phyloP scores from a whole-genome alignment of 2,888 invertebrate species.

The Trisateles emortualis region DNA sequence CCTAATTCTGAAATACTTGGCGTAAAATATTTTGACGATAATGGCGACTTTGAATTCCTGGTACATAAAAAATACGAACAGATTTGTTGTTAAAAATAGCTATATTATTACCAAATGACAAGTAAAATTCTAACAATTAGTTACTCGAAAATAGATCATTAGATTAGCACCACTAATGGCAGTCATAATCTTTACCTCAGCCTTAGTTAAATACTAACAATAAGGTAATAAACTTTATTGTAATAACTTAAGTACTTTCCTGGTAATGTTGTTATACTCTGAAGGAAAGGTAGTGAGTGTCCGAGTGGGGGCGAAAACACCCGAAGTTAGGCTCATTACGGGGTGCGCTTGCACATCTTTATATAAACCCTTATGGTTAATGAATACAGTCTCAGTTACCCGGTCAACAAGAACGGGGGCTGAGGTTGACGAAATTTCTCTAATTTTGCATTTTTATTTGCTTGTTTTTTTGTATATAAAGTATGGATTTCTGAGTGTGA shows the following conservation, averaged over 20 bases:
- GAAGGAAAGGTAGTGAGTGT: background rate
- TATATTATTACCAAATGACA: background rate
- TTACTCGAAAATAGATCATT: constrained; percentile 4
- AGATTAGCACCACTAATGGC: background rate
- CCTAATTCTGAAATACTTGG: too few species aligned
- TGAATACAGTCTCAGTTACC: constrained; percentile 28
- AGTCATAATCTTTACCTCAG: constrained; percentile 14
- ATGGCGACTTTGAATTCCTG: too few species aligned
- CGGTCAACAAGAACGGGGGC: constrained; percentile 13
- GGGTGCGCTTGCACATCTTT: constrained; percentile 27
- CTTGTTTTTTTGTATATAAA: background rate
- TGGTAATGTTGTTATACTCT: constrained; percentile 8
- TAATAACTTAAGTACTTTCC: constrained; percentile 4
- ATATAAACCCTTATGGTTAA: constrained; percentile 20
- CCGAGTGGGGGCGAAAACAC: constrained; percentile 16
- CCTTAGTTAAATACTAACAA: constrained; percentile 10
- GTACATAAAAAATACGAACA: background rate
- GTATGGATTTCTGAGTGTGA: constrained; percentile 27
- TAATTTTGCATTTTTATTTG: background rate
- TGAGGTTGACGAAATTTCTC: constrained; percentile 8
- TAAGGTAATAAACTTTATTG: background rate
- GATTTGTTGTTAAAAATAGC: background rate
- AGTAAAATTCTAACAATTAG: constrained; percentile 13
- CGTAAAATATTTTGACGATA: too few species aligned
- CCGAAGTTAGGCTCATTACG: constrained; percentile 19